These are phyloP conservation scores for Drosophila virilis DNA, from an alignment of 1,140 invertebrate genomes.

Conservation along the genomic window DNA sequence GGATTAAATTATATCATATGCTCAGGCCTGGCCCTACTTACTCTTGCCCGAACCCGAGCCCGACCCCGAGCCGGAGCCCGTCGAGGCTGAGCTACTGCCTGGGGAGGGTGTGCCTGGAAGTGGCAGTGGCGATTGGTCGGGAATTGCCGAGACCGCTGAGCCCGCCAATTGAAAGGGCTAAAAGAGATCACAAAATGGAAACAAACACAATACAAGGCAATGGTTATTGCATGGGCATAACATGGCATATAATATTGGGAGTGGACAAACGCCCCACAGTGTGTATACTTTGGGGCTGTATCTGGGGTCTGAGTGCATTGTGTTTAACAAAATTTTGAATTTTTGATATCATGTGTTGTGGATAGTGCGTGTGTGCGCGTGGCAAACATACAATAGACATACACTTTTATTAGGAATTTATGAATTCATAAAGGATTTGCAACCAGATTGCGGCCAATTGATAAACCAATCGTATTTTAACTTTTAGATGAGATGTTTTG, in stretches of 20 bases:
- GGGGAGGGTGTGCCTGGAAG: constrained; percentile 84
- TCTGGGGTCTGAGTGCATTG: constrained; percentile 30
- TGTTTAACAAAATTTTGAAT: constrained; percentile 30
- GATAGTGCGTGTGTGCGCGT: constrained; percentile 28
- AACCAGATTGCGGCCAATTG: constrained; percentile 20
- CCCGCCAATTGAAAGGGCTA: constrained; percentile 84
- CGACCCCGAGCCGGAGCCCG: constrained; percentile 82
- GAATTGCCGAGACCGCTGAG: constrained; percentile 84
- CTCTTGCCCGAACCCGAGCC: constrained; percentile 80
- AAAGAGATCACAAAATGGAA: constrained; percentile 47
- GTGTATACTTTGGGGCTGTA: constrained; percentile 12
- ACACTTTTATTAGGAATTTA: constrained; percentile 9
- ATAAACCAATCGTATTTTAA: constrained; percentile 9
- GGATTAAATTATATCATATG: neutral
- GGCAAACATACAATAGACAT: constrained; percentile 24
- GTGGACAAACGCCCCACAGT: constrained; percentile 21
- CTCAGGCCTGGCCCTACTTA: constrained; percentile 30
- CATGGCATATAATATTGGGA: neutral
- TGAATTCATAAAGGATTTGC: neutral
- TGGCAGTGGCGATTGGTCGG: constrained; percentile 84
- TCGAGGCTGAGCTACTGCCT: constrained; percentile 84
- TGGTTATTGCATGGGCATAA: constrained; percentile 14
- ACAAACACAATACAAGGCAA: constrained; percentile 11
- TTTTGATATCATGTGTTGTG: constrained; percentile 24
- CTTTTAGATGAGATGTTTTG: constrained; percentile 10